phyloP scores from a whole-genome alignment of 2,113 vertebrate species.

The Pimephales promelas region DNA sequence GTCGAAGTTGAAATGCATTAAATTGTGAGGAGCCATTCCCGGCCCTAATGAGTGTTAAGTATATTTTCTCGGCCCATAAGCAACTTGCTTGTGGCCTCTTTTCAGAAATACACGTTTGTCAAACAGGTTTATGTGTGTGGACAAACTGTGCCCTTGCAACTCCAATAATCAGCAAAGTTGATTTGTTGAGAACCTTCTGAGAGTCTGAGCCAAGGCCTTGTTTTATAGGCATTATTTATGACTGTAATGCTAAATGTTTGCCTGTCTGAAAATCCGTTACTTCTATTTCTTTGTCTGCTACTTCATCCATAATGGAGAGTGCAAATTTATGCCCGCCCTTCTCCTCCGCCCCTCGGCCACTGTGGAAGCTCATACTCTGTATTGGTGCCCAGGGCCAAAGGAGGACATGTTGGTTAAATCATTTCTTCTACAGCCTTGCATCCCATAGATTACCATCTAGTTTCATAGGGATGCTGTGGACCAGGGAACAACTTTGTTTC shows the following conservation, averaged over 20 bases:
- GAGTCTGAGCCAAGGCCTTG: conserved; percentile 46
- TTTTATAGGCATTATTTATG: conserved; percentile 68
- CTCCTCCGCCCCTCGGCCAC: conserved; percentile 13
- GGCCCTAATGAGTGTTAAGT: neutral
- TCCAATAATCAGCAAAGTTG: conserved; percentile 50
- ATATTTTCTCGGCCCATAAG: neutral
- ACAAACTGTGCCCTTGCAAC: conserved; percentile 59
- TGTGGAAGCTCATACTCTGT: conserved; percentile 14
- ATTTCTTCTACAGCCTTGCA: conserved; percentile 35
- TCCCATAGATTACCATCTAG: conserved; percentile 8
- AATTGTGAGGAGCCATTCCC: neutral
- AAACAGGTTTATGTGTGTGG: conserved; percentile 56
- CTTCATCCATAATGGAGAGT: conserved; percentile 26
- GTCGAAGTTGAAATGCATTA: neutral
- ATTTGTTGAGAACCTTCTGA: conserved; percentile 61
- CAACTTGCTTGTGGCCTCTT: neutral
- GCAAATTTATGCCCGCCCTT: conserved; percentile 58
- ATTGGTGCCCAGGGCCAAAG: conserved; percentile 24
- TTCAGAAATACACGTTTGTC: conserved; percentile 34
- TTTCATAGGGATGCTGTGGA: conserved; percentile 8
- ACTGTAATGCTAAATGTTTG: conserved; percentile 56
- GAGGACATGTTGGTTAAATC: conserved; percentile 42
- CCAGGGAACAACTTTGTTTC: neutral
- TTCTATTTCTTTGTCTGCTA: conserved; percentile 35
- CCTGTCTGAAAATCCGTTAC: conserved; percentile 52